Percentiles rank a stretch among this genome's conserved stretches.
These are phyloP conservation scores for Trichomalopsis sarcophagae DNA, from an alignment of 1,140 invertebrate species.

Conservation along the genomic window DNA sequence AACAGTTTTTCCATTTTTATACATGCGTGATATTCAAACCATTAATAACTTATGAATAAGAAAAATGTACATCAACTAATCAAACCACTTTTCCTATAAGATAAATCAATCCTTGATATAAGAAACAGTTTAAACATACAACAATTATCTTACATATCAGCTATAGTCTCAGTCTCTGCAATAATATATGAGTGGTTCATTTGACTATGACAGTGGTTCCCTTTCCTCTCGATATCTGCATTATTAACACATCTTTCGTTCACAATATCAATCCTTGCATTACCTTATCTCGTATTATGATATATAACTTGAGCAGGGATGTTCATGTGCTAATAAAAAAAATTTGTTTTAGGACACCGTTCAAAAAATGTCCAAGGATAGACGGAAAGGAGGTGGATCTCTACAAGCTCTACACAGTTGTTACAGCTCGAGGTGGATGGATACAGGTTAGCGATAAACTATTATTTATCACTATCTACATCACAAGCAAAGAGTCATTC, in stretches of 20 bases:
- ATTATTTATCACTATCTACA: neutral
- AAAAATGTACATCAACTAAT: neutral
- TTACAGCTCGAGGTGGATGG: constrained; percentile 93
- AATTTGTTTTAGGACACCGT: constrained; percentile 81
- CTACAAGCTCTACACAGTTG: constrained; percentile 91
- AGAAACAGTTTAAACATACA: neutral
- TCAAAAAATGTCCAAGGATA: constrained; percentile 85
- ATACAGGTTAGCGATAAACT: constrained; percentile 84
- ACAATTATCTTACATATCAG: constrained; percentile 40
- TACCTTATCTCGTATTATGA: neutral
- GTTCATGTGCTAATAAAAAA: neutral
- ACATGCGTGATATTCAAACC: no score
- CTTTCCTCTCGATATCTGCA: neutral
- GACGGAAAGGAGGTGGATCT: constrained; percentile 93
- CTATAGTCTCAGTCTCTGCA: constrained; percentile 16
- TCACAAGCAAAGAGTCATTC: neutral
- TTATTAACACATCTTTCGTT: neutral
- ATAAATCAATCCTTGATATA: neutral
- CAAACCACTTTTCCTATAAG: neutral
- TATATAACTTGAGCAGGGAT: neutral
- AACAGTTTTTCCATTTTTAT: no score
- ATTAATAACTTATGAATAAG: neutral
- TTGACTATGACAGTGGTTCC: neutral
- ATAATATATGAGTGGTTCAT: constrained; percentile 26
- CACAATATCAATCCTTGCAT: neutral